phyloP scores from a whole-genome alignment of 2,113 vertebrate species.

The Promerops cafer region DNA sequence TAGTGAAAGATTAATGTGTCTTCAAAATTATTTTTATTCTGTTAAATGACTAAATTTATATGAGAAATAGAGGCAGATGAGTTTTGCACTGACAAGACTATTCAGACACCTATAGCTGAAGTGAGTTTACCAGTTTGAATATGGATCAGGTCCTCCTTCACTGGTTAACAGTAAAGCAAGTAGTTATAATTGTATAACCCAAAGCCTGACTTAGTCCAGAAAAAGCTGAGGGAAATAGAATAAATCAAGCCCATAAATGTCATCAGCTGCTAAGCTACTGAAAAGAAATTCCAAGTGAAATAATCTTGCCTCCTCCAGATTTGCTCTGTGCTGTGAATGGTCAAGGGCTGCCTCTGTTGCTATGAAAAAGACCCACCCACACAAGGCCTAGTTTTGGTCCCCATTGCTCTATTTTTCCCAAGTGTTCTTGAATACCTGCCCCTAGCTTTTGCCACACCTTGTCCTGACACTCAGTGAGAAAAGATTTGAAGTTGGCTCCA shows the following conservation, averaged over 20 bases:
- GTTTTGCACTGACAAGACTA: neutral
- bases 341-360: neutral
- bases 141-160: neutral
- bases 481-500: neutral
- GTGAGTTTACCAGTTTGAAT: neutral
- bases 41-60: neutral
- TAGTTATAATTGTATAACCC: neutral
- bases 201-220: neutral
- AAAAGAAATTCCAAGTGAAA: neutral
- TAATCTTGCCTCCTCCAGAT: neutral
- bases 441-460: neutral
- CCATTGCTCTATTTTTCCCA: rapidly evolving
- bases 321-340: neutral
- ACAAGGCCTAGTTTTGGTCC: neutral
- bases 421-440: neutral
- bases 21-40: neutral
- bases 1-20: neutral
- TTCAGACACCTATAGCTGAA: neutral
- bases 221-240: neutral
- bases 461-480: neutral
- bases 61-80: neutral
- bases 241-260: neutral
- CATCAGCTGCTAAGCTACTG: neutral
- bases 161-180: neutral
- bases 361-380: neutral